Conservation (phyloP, 2,113 vertebrate species). For the human (Homo sapiens) region DNA sequence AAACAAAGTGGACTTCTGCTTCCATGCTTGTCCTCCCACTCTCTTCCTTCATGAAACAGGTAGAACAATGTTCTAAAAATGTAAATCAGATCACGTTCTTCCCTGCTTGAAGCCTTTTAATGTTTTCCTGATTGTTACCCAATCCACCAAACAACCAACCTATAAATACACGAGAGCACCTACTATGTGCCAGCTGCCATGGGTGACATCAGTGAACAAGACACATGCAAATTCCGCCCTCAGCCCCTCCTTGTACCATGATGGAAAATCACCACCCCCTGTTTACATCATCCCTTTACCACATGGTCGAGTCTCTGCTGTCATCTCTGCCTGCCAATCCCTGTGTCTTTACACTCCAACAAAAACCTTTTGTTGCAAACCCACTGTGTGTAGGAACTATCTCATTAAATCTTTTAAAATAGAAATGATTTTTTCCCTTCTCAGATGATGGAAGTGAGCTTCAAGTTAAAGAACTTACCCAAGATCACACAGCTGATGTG, state of each 20-base stretch:
- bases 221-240: rapidly evolving
- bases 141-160: neutral
- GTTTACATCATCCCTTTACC: neutral
- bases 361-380: neutral
- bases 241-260: neutral
- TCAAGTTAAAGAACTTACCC: neutral
- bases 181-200: neutral
- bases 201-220: neutral
- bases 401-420: neutral
- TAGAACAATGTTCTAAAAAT: neutral
- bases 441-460: neutral
- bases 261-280: neutral
- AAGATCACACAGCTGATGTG: neutral
- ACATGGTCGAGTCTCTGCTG: neutral
- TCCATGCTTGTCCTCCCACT: rapidly evolving
- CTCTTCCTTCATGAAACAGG: neutral
- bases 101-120: neutral
- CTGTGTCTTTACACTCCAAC: neutral
- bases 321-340: neutral
- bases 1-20: neutral
- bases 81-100: neutral
- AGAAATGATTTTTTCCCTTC: neutral
- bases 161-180: neutral
- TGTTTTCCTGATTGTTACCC: neutral
- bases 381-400: no score